Evolutionary conservation across 1,140 invertebrate genomes (phyloP).

Genomic region (Ips typographus): DNA sequence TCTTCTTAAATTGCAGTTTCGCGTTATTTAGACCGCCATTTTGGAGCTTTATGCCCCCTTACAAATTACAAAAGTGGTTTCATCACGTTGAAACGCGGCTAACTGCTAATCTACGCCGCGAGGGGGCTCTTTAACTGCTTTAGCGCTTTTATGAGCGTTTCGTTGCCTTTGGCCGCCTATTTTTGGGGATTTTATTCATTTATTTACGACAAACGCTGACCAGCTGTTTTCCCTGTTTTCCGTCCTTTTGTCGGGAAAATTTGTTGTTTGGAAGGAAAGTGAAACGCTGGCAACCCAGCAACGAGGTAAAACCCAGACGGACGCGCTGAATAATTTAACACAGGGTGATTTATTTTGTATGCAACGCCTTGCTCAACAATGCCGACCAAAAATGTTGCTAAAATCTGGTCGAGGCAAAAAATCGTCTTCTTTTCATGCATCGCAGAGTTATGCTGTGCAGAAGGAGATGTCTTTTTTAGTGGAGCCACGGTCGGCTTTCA

Average conservation of each 20-base stretch:
- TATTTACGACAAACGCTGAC: background rate
- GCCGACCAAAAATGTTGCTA: constrained; percentile 30
- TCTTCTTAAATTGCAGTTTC: constrained; percentile 32
- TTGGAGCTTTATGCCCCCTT: constrained; percentile 29
- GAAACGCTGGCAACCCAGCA: background rate
- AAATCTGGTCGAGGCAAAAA: constrained; percentile 30
- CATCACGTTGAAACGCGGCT: constrained; percentile 33
- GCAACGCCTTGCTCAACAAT: constrained; percentile 26
- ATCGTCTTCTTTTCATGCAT: constrained; percentile 19
- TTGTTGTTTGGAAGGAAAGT: background rate
- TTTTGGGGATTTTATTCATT: constrained; percentile 14
- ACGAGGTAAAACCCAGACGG: constrained; percentile 31
- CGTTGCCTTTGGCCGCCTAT: background rate
- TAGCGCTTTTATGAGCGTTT: constrained; percentile 32
- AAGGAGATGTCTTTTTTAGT: constrained; percentile 26
- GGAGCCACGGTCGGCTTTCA: background rate
- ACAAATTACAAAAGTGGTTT: constrained; percentile 37
- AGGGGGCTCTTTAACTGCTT: constrained; percentile 34
- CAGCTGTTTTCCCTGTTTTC: background rate
- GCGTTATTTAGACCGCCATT: constrained; percentile 33
- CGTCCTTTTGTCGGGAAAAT: too few species aligned
- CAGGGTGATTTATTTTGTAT: constrained; percentile 32
- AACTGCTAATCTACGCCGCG: constrained; percentile 36
- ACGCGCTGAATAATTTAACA: constrained; percentile 33
- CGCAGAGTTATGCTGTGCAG: constrained; percentile 21